phyloP scores from a whole-genome alignment of 2,888 invertebrate genomes.

The Palloptera scutellata region DNA sequence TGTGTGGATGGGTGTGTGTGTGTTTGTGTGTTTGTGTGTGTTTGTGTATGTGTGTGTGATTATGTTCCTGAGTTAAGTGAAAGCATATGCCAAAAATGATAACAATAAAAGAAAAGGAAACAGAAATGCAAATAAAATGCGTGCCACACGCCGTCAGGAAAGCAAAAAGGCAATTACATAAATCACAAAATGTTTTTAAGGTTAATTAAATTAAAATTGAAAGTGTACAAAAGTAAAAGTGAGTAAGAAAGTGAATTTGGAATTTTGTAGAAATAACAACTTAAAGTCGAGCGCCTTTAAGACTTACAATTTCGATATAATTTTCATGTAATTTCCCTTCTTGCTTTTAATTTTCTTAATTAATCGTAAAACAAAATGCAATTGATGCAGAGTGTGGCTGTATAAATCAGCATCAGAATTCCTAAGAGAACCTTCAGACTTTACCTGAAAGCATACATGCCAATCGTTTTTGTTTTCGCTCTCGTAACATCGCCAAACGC shows the following conservation, averaged over 20 bases:
- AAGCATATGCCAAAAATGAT: conserved; percentile 38
- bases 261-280: no score
- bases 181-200: conserved; percentile 38
- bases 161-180: conserved; percentile 37
- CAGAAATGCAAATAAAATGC: conserved; percentile 6
- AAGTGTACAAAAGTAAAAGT: conserved; percentile 12
- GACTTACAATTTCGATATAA: no score
- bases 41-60: neutral
- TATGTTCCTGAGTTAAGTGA: neutral
- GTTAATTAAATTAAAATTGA: conserved; percentile 31
- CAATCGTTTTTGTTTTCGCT: conserved; percentile 3
- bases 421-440: no score
- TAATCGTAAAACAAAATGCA: no score
- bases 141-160: neutral
- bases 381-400: no score
- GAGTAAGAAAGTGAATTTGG: conserved; percentile 3
- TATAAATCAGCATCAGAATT: no score
- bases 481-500: neutral
- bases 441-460: no score
- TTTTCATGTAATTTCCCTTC: no score
- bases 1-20: conserved; percentile 1
- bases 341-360: no score
- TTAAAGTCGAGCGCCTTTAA: no score
- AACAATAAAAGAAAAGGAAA: conserved; percentile 21
- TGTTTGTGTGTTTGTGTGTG: conserved; percentile 8